Evolutionary conservation across 2,888 invertebrate genomes (phyloP).

Genomic region (Perdita meconis): DNA sequence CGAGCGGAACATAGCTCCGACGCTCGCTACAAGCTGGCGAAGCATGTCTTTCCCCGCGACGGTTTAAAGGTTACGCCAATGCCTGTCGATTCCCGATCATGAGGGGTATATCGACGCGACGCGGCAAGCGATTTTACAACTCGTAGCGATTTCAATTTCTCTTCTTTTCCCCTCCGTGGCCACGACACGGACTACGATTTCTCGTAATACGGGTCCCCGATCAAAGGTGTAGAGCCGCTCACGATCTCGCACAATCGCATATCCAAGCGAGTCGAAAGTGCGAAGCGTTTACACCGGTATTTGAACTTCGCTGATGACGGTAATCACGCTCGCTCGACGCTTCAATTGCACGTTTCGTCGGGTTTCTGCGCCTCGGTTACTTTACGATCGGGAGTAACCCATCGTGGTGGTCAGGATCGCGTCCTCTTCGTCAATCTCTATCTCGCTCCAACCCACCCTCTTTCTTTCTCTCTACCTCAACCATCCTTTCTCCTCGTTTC

Average conservation of each 20-base stretch:
- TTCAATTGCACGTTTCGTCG: conserved; percentile 81
- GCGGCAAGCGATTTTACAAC: conserved; percentile 54
- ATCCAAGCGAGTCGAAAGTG: conserved; percentile 77
- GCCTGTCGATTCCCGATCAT: background rate
- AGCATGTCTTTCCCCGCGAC: background rate
- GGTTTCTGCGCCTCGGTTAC: conserved; percentile 79
- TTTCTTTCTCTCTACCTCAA: background rate
- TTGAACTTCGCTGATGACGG: conserved; percentile 82
- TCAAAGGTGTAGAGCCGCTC: conserved; percentile 71
- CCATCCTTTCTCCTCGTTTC: conserved; percentile 45
- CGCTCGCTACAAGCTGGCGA: background rate
- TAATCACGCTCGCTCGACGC: conserved; percentile 78
- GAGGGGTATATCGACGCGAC: conserved; percentile 48
- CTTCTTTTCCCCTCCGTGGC: conserved; percentile 45
- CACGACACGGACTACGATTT: conserved; percentile 59
- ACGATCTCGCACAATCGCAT: conserved; percentile 75
- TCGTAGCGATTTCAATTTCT: conserved; percentile 69
- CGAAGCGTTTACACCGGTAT: conserved; percentile 80
- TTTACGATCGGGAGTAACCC: conserved; percentile 79
- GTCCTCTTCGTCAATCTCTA: conserved; percentile 63
- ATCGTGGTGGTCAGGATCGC: conserved; percentile 73
- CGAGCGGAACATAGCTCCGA: background rate
- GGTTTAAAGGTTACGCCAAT: background rate
- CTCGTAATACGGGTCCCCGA: conserved; percentile 68
- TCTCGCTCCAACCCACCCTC: background rate